phyloP scores from a whole-genome alignment of 2,113 vertebrate genomes.

The Smithornis capensis region DNA sequence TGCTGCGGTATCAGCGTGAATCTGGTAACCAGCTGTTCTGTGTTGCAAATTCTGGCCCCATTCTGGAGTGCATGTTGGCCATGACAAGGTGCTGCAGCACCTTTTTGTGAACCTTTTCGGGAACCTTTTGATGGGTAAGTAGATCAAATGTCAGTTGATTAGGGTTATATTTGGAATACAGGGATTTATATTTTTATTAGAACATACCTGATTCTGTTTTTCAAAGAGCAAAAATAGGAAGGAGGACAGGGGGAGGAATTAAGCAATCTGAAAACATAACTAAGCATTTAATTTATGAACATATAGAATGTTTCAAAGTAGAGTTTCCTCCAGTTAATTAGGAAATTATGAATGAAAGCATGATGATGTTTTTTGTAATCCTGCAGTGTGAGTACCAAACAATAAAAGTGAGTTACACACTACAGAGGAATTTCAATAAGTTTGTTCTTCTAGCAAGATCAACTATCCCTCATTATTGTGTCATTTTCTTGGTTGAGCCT shows the following conservation, averaged over 20 bases:
- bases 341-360: background rate
- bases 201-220: background rate
- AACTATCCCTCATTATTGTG: background rate
- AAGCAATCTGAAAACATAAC: background rate
- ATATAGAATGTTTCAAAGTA: background rate
- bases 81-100: background rate
- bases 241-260: background rate
- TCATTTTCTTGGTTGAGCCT: background rate
- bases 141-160: background rate
- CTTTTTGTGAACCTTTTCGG: too few relatives aligned
- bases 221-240: background rate
- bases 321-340: background rate
- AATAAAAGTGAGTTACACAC: background rate
- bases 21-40: background rate
- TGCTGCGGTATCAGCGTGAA: background rate
- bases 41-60: accelerated
- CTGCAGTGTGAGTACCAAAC: background rate
- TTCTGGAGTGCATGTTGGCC: background rate
- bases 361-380: background rate
- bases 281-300: background rate
- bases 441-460: background rate
- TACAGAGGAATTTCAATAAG: accelerated
- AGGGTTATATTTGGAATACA: background rate
- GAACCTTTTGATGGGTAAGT: background rate
- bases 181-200: background rate